Evolutionary conservation across 2,888 invertebrate species (phyloP), one percentile per base, ranked within the genome.

Genomic region (Gortyna flavago): DNA sequence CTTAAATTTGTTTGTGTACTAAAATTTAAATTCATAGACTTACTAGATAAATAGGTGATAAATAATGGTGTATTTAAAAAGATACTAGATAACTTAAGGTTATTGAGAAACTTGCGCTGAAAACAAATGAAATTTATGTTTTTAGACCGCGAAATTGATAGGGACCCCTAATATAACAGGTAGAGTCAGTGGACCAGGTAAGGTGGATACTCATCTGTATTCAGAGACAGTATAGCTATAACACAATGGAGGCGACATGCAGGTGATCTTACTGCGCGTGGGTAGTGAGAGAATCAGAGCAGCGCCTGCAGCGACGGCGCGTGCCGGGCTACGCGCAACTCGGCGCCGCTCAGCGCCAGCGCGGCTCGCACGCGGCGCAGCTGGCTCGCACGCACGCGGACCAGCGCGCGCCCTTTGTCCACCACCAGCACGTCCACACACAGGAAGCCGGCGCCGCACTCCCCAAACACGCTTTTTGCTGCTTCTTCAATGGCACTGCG

Each of bases 401-500:
- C 21, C 61, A 88, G 61, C 21, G 74, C 81, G 25, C 67, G 75
- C 16, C 75, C 66, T 29, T n/a, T 21, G 13, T 35, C 51, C n/a
- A 38, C 73, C 13, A 21, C 25, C 67, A 75, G 44, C 64, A 81
- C 71, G 85, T 85, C 82, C 13, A 85, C 89, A 4, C 75, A 83
- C 80, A 90, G 29, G 1, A 66, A 62, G 71, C 54, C 86, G 74
- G 87, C 85, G 76, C 86, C 85, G 65, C 77, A 81, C 87, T 77
- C 80, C 41, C 84, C 85, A 65, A 84, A 85, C 54, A 83, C 73
- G 11, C 71, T 77, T 38, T 86, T 66, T 5, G 70, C 72, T 41
- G 80, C 83, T 76, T 79, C 80, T 57, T 85, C 85, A 48, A 89
- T 74, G 51, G 77, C 69, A 1, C 79, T 74, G 11, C 85, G 81